Evolutionary conservation across 1,140 invertebrate genomes (phyloP), one percentile per base, ranked within the genome.

Genomic region (Cataglyphis hispanica): DNA sequence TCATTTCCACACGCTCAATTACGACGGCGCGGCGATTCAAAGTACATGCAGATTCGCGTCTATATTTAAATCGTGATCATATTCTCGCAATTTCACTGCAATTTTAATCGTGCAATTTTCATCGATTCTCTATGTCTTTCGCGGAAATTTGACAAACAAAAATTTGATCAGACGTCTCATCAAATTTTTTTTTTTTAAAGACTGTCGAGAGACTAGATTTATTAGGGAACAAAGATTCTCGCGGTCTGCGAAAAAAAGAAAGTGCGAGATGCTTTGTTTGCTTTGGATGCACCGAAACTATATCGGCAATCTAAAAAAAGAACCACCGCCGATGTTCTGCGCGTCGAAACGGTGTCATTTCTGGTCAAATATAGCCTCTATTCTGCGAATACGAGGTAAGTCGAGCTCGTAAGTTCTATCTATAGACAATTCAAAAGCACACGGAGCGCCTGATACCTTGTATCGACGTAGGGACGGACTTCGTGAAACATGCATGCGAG

Each of bases 381-480:
- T 70, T 72, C 78, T n/a, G 37, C 67, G 78, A 83, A 83, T 83
- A 83, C n/a, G 67, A 67, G 37, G 13, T 27, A 31, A 72, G 67
- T 61, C 58, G 34, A 19, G 53, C 27, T 75, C 34, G 63, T 22
- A 66, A 56, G 56, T 76, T 67, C 74, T 70, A 75, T 85, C 72
- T 89, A 89, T 89, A 86, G 58, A 16, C 77, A 25, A 63, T 77
- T 64, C 60, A 22, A 78, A 84, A 89, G 56, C 22, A 50, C 27
- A 50, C 46, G 76, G 74, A 22, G n/a, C 40, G 11, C 31, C 11
- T 56, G 80, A 84, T 77, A 64, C 69, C 43, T 86, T 53, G 37
- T 74, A 64, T 67, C 78, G 56, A 75, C 56, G n/a, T 27, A n/a
- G 53, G 50, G 70, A 84, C 67, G 46, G 63, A 46, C 53, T 43